A percentile compares a stretch with the other conserved stretches of the same genome.
These are phyloP conservation scores for Prionace glauca DNA, from an alignment of 2,797 vertebrate genomes.

Conservation along the genomic window DNA sequence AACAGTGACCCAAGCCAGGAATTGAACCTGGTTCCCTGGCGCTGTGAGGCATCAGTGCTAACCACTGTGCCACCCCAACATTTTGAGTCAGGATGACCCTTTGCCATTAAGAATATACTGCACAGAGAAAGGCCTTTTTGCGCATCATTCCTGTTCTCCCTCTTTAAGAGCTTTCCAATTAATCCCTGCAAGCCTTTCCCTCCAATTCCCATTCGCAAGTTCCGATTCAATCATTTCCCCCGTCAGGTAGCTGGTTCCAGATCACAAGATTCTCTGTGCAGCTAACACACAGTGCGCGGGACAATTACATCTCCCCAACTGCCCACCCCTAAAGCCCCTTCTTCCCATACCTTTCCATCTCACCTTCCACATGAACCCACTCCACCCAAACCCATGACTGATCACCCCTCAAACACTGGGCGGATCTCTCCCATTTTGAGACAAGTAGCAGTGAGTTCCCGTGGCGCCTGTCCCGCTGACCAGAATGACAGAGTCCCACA, in stretches of 20 bases:
- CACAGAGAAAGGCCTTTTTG: neutral
- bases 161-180: neutral
- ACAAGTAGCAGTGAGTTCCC: no score
- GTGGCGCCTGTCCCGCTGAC: no score
- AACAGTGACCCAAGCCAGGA: no score
- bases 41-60: no score
- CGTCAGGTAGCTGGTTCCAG: neutral
- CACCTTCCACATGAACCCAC: neutral
- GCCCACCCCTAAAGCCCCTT: neutral
- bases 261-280: neutral
- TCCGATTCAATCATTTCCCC: neutral
- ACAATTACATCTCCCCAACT: neutral
- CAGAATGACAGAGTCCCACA: no score
- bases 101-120: no score
- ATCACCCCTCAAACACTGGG: neutral
- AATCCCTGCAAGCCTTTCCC: neutral
- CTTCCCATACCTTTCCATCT: neutral
- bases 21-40: no score
- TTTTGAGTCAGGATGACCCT: no score
- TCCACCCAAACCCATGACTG: neutral
- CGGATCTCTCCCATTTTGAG: no score
- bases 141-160: neutral
- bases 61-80: no score
- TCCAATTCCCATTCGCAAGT: neutral
- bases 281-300: neutral